These are phyloP conservation scores for Neogobius melanostomus DNA, from an alignment of 2,113 vertebrate species.

Conservation along the genomic window DNA sequence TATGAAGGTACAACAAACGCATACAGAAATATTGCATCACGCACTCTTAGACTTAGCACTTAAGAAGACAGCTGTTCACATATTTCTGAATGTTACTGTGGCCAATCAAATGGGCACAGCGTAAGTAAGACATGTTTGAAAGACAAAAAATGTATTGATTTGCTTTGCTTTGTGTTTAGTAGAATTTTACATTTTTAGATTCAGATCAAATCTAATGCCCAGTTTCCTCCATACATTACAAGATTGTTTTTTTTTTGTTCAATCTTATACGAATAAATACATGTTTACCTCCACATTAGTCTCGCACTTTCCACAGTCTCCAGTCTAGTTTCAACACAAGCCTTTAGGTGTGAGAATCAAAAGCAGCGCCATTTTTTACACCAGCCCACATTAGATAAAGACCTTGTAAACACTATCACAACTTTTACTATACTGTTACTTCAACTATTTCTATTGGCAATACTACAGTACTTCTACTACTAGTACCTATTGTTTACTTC, in stretches of 20 bases:
- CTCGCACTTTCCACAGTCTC: constrained; percentile 45
- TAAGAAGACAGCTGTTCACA: no score
- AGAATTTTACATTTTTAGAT: background rate
- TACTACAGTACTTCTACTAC: no score
- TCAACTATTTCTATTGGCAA: no score
- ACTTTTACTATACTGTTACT: background rate
- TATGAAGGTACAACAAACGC: no score
- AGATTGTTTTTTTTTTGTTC: constrained; percentile 1
- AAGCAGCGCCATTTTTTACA: constrained; percentile 3
- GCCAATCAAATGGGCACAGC: no score
- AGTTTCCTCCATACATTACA: no score
- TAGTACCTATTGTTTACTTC: no score
- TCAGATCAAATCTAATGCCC: no score
- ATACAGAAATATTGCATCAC: no score
- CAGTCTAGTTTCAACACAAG: constrained; percentile 42
- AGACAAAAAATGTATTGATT: background rate
- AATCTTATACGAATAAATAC: constrained; percentile 51
- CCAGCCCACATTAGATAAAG: constrained; percentile 28
- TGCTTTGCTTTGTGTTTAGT: background rate
- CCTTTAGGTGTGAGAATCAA: constrained; percentile 51
- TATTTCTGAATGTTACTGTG: no score
- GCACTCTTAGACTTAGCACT: no score
- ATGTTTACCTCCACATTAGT: constrained; percentile 49
- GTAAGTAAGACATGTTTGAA: background rate
- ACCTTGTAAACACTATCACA: constrained; percentile 42